A percentile compares a stretch with the other conserved stretches of the same genome.
These are phyloP conservation scores for Suricata suricatta DNA, from an alignment of 2,113 vertebrate genomes.

Conservation along the genomic window DNA sequence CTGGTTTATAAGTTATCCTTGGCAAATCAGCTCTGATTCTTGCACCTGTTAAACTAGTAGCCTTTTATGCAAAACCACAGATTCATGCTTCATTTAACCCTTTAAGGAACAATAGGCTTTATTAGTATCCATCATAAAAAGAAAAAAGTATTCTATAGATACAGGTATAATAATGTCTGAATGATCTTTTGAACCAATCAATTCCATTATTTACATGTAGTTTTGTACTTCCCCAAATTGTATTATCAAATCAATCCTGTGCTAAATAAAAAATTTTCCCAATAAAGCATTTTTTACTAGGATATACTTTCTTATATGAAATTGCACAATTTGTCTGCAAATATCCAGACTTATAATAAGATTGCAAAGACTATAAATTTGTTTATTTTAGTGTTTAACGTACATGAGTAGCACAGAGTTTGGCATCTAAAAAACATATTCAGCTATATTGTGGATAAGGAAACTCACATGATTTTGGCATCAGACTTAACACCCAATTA, in stretches of 20 bases:
- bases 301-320: neutral
- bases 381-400: neutral
- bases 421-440: neutral
- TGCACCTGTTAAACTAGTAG: neutral
- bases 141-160: neutral
- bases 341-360: neutral
- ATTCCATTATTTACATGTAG: slow-evolving; percentile 14
- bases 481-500: neutral
- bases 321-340: neutral
- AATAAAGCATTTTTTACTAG: neutral
- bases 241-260: neutral
- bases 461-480: neutral
- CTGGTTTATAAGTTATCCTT: neutral
- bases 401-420: neutral
- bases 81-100: neutral
- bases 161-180: neutral
- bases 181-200: slow-evolving; percentile 25
- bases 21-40: neutral
- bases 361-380: neutral
- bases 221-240: neutral
- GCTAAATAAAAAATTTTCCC: neutral
- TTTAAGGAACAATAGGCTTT: neutral
- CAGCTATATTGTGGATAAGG: neutral
- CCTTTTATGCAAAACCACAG: neutral
- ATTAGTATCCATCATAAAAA: neutral